Evolutionary conservation across 2,888 invertebrate genomes (phyloP), one percentile per base, ranked within the genome.

Genomic region (Acleris laterana): DNA sequence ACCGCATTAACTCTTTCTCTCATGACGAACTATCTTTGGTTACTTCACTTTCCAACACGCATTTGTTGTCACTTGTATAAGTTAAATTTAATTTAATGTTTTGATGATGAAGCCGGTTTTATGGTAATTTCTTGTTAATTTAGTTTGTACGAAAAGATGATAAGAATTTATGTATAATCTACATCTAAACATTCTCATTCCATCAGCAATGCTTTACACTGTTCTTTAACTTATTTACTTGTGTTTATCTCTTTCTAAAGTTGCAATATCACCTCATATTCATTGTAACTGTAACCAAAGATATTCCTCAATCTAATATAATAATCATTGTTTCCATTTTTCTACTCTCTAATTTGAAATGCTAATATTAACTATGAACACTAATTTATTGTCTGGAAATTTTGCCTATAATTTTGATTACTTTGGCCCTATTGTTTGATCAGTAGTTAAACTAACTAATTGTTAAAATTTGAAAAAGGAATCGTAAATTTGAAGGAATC

Each of bases 361-460:
- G 63, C 69, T 76, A 74, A 74, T 72, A 72, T 70, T 69, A 65
- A 62, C 50, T 61, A 38, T 38, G 38, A 38, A 38, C 67, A 66
- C 69, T 69, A 63, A 69, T 65, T 46, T 17, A 46, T 50, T 42
- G 55, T 63, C 56, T 63, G 62, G 56, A 63, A 50, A 16, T n/a
- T n/a, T n/a, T n/a, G n/a, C n/a, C n/a, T n/a, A n/a, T n/a, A n/a
- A n/a, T n/a, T n/a, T n/a, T n/a, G n/a, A n/a, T n/a, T n/a, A n/a
- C n/a, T n/a, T n/a, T n/a, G n/a, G n/a, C n/a, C n/a, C n/a, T n/a
- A n/a, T n/a, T n/a, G n/a, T n/a, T n/a, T n/a, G n/a, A n/a, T n/a
- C n/a, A n/a, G n/a, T n/a, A n/a, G n/a, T n/a, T n/a, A n/a, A n/a
- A n/a, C n/a, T n/a, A n/a, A n/a, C n/a, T n/a, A n/a, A n/a, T n/a